Base-by-base conservation (phyloP, 2,888 invertebrate genomes). In the Antheraea assamensis region DNA sequence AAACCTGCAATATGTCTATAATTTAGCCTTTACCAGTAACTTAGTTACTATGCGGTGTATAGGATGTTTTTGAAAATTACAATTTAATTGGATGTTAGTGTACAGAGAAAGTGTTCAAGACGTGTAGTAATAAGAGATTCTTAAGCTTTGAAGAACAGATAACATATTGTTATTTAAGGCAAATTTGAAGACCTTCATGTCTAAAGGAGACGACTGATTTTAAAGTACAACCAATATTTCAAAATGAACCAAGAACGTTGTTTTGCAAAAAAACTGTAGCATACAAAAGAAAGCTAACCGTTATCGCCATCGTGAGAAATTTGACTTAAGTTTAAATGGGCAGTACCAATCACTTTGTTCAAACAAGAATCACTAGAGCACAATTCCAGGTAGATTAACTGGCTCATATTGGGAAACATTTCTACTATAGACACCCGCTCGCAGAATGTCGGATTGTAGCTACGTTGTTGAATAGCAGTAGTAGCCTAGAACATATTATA, bases 391-490 rank as follows among this genome's bases (percentile, higher is more conserved):
- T 96, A 95, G 61, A 98, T 95, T 0, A 96, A 93, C 80, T 97
- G 96, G 78, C 96, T 97, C 71, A 97, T 89, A 1, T 98, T 97
- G 0, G 98, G 98, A 88, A 97, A 98, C 92, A 97, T 95, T 89
- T 98, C 98, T 2, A 96, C 96, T 83, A 98, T 96, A 1, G 96
- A 95, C 31, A 98, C 93, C 85, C 96, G 96, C 87, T 98, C 97
- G 83, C 97, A 97, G 96, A 97, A 98, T 27, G 92, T 92, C 0
- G 98, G 97, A 55, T 95, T 92, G 74, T 91, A 93, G 0, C 95
- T 96, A n/a, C 95, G 95, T 79, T 95, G 95, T 78, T 95, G 95
- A 10, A 96, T 92, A 52, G 95, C 94, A 0, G 97, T 97, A 85
- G 95, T 96, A 0, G 95, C 96, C 97, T 97, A 24, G 80, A 77